Evolutionary conservation across 2,113 vertebrate species (phyloP).

Genomic region (Campylomormyrus tamandua): DNA sequence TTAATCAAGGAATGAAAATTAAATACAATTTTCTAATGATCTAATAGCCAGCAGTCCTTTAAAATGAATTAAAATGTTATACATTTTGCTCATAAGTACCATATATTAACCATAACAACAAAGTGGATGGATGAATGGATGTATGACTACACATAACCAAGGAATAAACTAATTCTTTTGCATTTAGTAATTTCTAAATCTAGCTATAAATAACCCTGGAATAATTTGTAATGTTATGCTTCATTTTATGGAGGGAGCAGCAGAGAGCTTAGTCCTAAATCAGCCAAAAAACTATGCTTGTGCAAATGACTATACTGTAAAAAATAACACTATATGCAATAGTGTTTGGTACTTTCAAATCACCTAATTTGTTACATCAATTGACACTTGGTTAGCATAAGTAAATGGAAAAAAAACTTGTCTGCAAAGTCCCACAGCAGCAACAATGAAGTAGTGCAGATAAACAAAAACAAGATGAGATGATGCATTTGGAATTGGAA

Average conservation of each 20-base stretch:
- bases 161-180: not conserved
- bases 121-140: not conserved
- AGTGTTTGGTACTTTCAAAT: not conserved
- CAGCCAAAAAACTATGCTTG: not conserved
- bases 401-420: not conserved
- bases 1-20: not conserved
- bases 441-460: not conserved
- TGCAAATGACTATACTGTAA: not conserved
- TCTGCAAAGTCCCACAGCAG: no score
- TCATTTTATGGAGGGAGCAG: not conserved
- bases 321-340: not conserved
- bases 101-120: not conserved
- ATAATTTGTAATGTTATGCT: not conserved
- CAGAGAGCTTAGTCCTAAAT: not conserved
- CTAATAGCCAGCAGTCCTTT: not conserved
- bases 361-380: not conserved
- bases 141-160: not conserved
- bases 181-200: not conserved
- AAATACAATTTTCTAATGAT: not conserved
- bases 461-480: not conserved
- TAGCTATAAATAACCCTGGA: not conserved
- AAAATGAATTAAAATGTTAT: not conserved
- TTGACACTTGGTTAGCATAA: not conserved
- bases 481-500: not conserved
- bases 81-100: not conserved